These are phyloP conservation scores for Cossypha niveicapilla DNA, from an alignment of 2,797 vertebrate species.

Conservation along the genomic window DNA sequence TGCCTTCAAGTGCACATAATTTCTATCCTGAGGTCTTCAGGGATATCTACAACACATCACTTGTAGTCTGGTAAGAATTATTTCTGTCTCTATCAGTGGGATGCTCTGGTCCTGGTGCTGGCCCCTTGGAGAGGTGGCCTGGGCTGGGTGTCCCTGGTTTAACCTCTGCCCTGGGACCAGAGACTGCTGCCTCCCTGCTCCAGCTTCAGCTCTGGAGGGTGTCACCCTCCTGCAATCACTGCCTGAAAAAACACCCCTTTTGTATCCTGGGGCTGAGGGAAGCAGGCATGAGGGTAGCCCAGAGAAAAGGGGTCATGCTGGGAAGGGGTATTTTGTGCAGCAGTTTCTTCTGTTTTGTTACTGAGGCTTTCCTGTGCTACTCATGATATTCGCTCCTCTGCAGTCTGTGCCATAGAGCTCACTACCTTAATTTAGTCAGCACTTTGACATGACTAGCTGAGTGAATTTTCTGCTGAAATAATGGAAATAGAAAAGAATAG, in stretches of 20 bases:
- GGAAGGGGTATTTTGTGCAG: background rate
- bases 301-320: background rate
- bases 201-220: background rate
- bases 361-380: background rate
- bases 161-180: fast-evolving
- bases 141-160: fast-evolving
- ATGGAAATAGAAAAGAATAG: background rate
- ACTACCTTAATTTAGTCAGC: background rate
- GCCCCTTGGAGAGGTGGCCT: fast-evolving
- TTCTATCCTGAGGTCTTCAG: background rate
- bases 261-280: background rate
- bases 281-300: fast-evolving
- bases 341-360: background rate
- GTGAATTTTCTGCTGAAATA: background rate
- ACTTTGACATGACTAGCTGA: background rate
- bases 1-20: background rate
- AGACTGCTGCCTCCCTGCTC: background rate
- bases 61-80: fast-evolving
- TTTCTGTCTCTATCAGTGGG: background rate
- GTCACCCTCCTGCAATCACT: fast-evolving
- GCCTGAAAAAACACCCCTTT: background rate
- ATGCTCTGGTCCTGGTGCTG: fast-evolving
- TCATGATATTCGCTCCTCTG: background rate
- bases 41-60: background rate
- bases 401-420: background rate